Evolutionary conservation across 2,113 vertebrate genomes (phyloP).

Genomic region (Ammodytes marinus): DNA sequence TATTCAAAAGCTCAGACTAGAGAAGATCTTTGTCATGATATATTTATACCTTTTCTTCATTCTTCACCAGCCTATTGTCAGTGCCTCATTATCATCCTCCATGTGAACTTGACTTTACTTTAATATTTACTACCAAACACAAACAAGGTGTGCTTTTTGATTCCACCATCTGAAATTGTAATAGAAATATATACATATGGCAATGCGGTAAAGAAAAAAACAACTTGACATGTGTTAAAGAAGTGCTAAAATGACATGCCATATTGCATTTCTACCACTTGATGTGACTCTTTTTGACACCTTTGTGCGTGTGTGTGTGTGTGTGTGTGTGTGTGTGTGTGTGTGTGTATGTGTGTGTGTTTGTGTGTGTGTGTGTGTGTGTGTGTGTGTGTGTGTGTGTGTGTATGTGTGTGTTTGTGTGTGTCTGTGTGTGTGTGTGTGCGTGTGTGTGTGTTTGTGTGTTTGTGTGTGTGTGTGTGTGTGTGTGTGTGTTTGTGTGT

Average conservation of each 20-base stretch:
- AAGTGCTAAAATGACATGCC: conserved; percentile 69
- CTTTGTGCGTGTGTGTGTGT: not conserved
- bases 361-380: conserved; percentile 35
- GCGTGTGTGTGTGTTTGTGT: conserved; percentile 31
- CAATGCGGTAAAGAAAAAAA: conserved; percentile 32
- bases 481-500: too few relatives aligned
- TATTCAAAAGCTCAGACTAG: conserved; percentile 31
- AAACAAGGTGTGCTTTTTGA: conserved; percentile 9
- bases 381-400: conserved; percentile 42
- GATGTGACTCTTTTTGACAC: conserved; percentile 62
- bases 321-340: too few relatives aligned
- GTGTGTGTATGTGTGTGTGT: conserved; percentile 7
- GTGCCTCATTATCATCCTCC: not conserved
- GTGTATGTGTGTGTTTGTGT: conserved; percentile 28
- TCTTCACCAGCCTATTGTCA: not conserved
- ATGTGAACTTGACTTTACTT: conserved; percentile 24
- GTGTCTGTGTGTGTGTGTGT: conserved; percentile 44
- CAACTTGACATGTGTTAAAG: conserved; percentile 57
- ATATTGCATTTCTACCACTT: conserved; percentile 70
- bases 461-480: conserved; percentile 36
- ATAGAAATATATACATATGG: conserved; percentile 26
- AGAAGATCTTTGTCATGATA: conserved; percentile 20
- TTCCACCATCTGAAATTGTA: not conserved
- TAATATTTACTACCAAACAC: conserved; percentile 11
- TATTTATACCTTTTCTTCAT: conserved; percentile 34